A percentile compares a stretch with the other conserved stretches of the same genome.
phyloP scores from a whole-genome alignment of 2,888 invertebrate species.

The Pristionchus mayeri region DNA sequence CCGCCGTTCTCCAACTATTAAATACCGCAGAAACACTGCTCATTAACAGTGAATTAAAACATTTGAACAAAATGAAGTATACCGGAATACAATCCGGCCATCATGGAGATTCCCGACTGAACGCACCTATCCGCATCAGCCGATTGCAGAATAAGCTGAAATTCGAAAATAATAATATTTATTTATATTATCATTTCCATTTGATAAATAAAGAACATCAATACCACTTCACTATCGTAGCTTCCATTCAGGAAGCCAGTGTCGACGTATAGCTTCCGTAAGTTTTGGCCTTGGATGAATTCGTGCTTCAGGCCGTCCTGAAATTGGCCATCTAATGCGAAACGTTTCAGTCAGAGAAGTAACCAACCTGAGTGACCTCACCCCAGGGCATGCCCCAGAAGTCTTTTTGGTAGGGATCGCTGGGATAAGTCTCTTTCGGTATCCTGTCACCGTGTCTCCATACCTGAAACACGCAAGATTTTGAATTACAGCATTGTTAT shows the following conservation, averaged over 20 bases:
- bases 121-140: background rate
- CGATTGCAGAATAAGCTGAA: background rate
- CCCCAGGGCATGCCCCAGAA: slow-evolving; percentile 59
- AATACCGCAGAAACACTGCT: too few relatives aligned
- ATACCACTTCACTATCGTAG: background rate
- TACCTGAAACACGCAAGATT: slow-evolving; percentile 53
- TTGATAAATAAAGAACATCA: too few relatives aligned
- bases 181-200: too few relatives aligned
- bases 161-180: background rate
- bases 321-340: too few relatives aligned
- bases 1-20: too few relatives aligned
- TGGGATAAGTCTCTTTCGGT: slow-evolving; percentile 59
- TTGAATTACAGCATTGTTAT: too few relatives aligned
- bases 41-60: too few relatives aligned
- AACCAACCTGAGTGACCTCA: slow-evolving; percentile 57
- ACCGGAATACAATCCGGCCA: slow-evolving; percentile 11
- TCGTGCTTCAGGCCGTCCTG: background rate
- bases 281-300: background rate
- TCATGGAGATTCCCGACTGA: background rate
- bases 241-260: background rate
- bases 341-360: too few relatives aligned
- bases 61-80: background rate
- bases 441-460: slow-evolving; percentile 70
- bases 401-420: slow-evolving; percentile 54
- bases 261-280: slow-evolving; percentile 16